Evolutionary conservation across 2,797 vertebrate genomes (phyloP), one percentile per base, ranked within the genome.

Genomic region (Karalla daura): DNA sequence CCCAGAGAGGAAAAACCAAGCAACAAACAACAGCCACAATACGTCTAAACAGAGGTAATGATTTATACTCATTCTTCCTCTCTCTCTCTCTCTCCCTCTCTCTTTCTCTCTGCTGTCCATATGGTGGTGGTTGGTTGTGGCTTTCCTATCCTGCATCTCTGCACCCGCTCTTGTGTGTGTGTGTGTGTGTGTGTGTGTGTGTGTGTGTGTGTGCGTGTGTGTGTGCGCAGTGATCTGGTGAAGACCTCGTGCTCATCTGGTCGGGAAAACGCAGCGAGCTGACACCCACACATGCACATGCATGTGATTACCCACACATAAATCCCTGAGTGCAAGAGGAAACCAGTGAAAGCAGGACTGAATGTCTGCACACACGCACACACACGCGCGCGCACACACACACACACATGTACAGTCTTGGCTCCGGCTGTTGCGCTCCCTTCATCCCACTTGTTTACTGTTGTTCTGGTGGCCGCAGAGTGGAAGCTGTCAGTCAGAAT

Each of bases 361-460:
- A 61, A 68, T 5, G 13, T 65, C 55, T 35, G 63, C 70, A 41
- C 27, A 13, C 40, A 56, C 45, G 18, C 45, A 45, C 45, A n/a
- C n/a, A n/a, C n/a, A n/a, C n/a, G n/a, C n/a, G n/a, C n/a, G n/a
- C n/a, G n/a, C n/a, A n/a, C n/a, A n/a, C n/a, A n/a, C n/a, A n/a
- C n/a, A n/a, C n/a, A n/a, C n/a, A n/a, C n/a, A n/a, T n/a, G n/a
- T n/a, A n/a, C n/a, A n/a, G n/a, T n/a, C n/a, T 68, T 27, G 5
- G 8, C 64, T 41, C 28, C 4, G 51, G 51, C 44, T 1, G 12
- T 20, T 63, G n/a, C 63, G 41, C 61, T 66, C 43, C 65, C 43
- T 59, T 11, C n/a, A 40, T 62, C 50, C 76, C 76, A 59, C 67
- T 85, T 89, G 80, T 89, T 86, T 83, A 88, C 76, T 75, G 65